These are phyloP conservation scores for Petrosia ficiformis DNA, from an alignment of 37 sponge, comb jelly and placozoan genomes.

Conservation along the genomic window DNA sequence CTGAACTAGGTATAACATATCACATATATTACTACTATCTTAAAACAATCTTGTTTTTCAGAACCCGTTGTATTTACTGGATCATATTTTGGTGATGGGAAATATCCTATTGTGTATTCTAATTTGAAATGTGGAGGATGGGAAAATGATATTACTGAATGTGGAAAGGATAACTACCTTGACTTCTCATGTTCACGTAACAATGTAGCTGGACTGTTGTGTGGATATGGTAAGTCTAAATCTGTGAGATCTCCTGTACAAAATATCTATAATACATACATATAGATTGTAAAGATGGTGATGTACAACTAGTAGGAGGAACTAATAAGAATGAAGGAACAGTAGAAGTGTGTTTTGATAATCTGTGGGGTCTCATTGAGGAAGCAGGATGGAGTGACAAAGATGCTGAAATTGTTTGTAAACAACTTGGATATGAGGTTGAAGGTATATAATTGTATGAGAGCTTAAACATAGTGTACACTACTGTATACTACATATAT, in stretches of 20 bases:
- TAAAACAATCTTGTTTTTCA: not conserved
- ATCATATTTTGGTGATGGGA: slow-evolving; percentile 20
- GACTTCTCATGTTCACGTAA: not conserved
- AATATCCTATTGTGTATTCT: slow-evolving; percentile 7
- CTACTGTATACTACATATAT: too few species aligned
- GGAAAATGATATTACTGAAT: slow-evolving; percentile 5
- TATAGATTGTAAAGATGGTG: not conserved
- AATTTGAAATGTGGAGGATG: slow-evolving; percentile 8
- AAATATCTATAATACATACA: not conserved
- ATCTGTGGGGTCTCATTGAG: not conserved
- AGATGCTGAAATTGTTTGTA: not conserved
- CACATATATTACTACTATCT: too few species aligned
- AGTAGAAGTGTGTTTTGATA: not conserved
- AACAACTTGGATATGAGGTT: not conserved
- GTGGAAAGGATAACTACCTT: not conserved
- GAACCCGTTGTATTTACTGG: not conserved
- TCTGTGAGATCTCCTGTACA: not conserved
- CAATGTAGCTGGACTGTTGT: slow-evolving; percentile 10
- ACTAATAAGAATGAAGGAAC: not conserved
- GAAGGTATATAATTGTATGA: not conserved
- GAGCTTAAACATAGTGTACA: too few species aligned
- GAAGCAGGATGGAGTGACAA: not conserved
- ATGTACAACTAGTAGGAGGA: slow-evolving; percentile 5
- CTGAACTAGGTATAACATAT: slow-evolving; percentile 9
- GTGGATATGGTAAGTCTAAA: slow-evolving; percentile 1